These are phyloP conservation scores for Paragorgia papillata DNA, from an alignment of 92 coral and sea anemone genomes.

Conservation along the genomic window DNA sequence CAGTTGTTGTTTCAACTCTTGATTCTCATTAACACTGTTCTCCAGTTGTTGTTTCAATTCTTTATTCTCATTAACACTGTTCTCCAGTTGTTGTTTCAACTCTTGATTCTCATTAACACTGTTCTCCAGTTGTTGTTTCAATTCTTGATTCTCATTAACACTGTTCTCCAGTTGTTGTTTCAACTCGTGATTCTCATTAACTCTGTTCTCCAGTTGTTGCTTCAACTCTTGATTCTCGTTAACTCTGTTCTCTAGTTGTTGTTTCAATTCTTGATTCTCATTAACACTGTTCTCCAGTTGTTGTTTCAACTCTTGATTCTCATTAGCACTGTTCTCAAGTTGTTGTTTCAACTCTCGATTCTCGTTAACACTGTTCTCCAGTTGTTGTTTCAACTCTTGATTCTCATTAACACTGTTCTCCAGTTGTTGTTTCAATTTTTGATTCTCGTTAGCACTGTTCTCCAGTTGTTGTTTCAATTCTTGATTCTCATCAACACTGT, in stretches of 20 bases:
- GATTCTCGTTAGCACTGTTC: neutral
- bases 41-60: slow-evolving; percentile 7
- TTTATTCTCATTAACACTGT: neutral
- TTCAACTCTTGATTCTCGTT: neutral
- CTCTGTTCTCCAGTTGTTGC: neutral
- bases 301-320: neutral
- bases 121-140: slow-evolving; percentile 25
- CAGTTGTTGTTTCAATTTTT: neutral
- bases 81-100: neutral
- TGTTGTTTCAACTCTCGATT: neutral
- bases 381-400: neutral
- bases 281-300: slow-evolving; percentile 11
- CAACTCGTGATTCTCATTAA: neutral
- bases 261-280: neutral
- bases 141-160: slow-evolving; percentile 4
- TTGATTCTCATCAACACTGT: neutral
- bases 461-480: slow-evolving; percentile 7
- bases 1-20: neutral
- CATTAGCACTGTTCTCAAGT: neutral
- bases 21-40: neutral
- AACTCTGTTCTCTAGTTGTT: neutral
- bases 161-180: neutral
- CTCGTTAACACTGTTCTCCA: neutral
- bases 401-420: neutral
- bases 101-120: slow-evolving; percentile 1